Conservation (phyloP, 2,113 vertebrate genomes). For the Aptenodytes patagonicus region DNA sequence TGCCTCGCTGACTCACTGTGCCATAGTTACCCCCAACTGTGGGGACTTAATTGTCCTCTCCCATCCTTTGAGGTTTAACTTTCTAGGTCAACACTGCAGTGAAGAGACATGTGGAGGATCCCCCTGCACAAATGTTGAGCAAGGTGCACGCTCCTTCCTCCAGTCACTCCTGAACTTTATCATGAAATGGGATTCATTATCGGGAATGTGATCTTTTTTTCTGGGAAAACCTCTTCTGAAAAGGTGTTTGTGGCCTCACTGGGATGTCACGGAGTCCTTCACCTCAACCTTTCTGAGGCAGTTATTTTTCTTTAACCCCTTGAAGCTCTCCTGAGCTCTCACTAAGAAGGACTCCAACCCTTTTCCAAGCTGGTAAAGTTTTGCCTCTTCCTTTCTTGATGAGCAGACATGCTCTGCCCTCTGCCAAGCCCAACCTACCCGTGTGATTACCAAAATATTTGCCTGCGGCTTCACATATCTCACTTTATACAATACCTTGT, state of each 20-base stretch:
- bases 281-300: neutral
- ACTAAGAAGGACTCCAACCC: neutral
- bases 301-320: neutral
- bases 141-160: neutral
- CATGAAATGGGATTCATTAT: neutral
- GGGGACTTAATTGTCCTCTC: neutral
- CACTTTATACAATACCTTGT: neutral
- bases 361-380: neutral
- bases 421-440: neutral
- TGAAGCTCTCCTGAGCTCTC: neutral
- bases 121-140: neutral
- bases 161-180: neutral
- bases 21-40: neutral
- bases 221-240: neutral
- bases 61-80: neutral
- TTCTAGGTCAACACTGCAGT: neutral
- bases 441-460: conserved; percentile 6
- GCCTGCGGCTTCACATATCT: conserved; percentile 20
- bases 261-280: neutral
- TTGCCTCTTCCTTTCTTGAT: neutral
- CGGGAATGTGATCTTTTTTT: neutral
- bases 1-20: neutral
- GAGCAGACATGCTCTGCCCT: neutral
- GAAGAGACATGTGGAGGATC: neutral
- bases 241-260: neutral